Evolutionary conservation across 1,140 invertebrate species (phyloP), one percentile per base, ranked within the genome.

Genomic region (Leucophenga varia): DNA sequence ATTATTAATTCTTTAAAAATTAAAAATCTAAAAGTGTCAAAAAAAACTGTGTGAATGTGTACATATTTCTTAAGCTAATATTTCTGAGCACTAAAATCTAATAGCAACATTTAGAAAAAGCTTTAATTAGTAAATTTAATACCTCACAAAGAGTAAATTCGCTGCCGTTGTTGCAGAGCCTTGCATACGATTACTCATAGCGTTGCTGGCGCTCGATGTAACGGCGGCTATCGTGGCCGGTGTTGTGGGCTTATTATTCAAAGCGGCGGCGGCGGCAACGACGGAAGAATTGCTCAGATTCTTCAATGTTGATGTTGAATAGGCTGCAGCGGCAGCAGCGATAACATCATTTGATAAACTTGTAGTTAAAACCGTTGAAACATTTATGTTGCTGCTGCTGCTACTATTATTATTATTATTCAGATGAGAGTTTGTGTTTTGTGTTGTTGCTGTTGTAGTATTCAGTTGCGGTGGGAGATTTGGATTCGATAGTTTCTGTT

Each of bases 101-200:
- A 30, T 30, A 30, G 12, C 12, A 7, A 7, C 25, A 12, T 30
- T 30, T 30, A 30, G 12, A 30, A 6, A 30, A 30, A 30, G 6
- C 12, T 30, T 30, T n/a, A n/a, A n/a, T n/a, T n/a, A n/a, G n/a
- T n/a, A n/a, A 9, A 3, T 37, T 58, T 49, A 73, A 59, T 74
- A 74, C 71, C 71, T 74, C 72, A 74, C 64, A 67, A 73, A 67
- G 44, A 74, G 56, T 60, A 74, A 56, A 57, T 64, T 73, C 44
- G 61, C 51, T 59, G 55, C 54, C 43, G 65, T 54, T 37, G 61
- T 52, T 49, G 57, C 55, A 59, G 58, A 58, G 60, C 46, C 45
- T 55, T 57, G 44, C 37, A 54, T 57, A 25, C 54, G 49, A 43
- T 43, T 55, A 41, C 49, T 55, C 39, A 22, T 49, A 34, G 21